Percentiles rank a stretch among this genome's conserved stretches.
Evolutionary conservation across 2,113 vertebrate species (phyloP).

Genomic region (Pelobates fuscus): DNA sequence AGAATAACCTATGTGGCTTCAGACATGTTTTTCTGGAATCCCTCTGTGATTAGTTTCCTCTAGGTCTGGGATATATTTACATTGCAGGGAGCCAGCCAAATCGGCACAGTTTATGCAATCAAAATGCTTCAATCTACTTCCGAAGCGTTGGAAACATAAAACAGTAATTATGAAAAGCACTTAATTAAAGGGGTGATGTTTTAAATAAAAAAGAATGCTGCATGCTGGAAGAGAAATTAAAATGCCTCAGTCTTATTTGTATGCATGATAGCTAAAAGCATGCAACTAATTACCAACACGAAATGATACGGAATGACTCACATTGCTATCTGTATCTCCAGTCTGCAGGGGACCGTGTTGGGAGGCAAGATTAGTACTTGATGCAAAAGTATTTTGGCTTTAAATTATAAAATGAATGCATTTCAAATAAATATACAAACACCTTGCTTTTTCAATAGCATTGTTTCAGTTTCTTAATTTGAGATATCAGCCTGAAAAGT

Average conservation of each 20-base stretch:
- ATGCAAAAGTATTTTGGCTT: background rate
- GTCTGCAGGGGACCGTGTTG: slow-evolving; percentile 7
- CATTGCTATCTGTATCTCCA: background rate
- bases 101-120: slow-evolving; percentile 36
- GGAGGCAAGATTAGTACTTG: slow-evolving; percentile 10
- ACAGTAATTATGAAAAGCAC: slow-evolving; percentile 48
- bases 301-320: slow-evolving; percentile 36
- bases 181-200: slow-evolving; percentile 48
- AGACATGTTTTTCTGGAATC: too few relatives aligned
- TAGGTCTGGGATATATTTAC: slow-evolving; percentile 28
- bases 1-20: too few relatives aligned
- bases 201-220: slow-evolving; percentile 48
- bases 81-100: slow-evolving; percentile 16
- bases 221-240: slow-evolving; percentile 41
- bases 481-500: too few relatives aligned
- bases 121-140: slow-evolving; percentile 43
- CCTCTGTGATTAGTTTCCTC: background rate
- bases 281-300: slow-evolving; percentile 38
- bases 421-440: background rate
- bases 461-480: too few relatives aligned
- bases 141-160: slow-evolving; percentile 41
- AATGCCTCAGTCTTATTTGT: slow-evolving; percentile 37
- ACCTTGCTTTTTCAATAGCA: background rate
- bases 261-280: slow-evolving; percentile 19
- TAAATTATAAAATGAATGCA: background rate